Evolutionary conservation across 2,113 vertebrate species (phyloP).

Genomic region (Oreocharis arfaki): DNA sequence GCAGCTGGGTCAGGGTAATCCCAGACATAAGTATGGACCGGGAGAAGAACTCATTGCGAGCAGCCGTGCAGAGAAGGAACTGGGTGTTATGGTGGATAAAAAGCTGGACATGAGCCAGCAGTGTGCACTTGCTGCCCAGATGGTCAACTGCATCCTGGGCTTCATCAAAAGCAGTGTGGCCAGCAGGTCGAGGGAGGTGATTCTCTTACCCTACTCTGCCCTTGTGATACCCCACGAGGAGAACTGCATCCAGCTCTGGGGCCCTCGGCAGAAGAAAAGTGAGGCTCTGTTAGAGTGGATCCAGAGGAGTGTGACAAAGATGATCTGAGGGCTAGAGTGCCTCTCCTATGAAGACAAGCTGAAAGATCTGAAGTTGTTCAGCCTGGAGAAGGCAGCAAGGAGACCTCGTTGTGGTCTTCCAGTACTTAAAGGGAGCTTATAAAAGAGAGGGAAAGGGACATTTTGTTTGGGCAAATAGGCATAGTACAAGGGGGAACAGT

Average conservation of each 20-base stretch:
- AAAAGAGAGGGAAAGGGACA: neutral
- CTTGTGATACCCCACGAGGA: no score
- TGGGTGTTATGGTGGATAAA: no score
- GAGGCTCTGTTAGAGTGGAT: neutral
- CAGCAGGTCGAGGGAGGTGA: neutral
- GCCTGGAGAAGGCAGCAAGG: neutral
- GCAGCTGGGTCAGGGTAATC: neutral
- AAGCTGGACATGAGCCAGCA: neutral
- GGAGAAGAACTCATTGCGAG: neutral
- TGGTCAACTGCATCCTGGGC: neutral
- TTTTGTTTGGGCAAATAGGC: neutral
- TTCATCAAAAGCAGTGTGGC: rapidly evolving
- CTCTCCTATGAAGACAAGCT: neutral
- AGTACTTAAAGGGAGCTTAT: neutral
- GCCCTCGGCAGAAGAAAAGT: neutral
- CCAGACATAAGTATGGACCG: no score
- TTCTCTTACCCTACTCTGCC: neutral
- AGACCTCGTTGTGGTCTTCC: neutral
- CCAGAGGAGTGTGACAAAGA: neutral
- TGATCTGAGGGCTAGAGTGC: neutral
- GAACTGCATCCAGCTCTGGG: no score
- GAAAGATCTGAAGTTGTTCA: neutral
- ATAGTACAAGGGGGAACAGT: neutral
- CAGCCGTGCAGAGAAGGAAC: neutral
- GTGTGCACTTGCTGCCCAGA: neutral